A percentile compares a stretch with the other conserved stretches of the same genome.
These are phyloP conservation scores for Speoplatyrhinus poulsoni DNA, from an alignment of 2,113 vertebrate genomes.

Conservation along the genomic window DNA sequence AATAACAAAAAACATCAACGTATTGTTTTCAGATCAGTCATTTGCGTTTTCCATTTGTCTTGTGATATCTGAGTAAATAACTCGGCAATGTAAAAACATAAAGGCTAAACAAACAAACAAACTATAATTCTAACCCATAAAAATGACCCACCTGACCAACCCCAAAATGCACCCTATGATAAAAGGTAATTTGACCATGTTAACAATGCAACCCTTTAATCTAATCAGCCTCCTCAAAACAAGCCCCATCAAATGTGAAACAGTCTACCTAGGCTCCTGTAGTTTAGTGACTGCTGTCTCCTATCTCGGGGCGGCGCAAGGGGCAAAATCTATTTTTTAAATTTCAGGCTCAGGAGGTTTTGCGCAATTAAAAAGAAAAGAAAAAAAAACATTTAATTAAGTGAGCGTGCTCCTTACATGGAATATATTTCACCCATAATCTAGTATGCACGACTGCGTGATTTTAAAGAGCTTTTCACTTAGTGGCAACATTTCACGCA, in stretches of 20 bases:
- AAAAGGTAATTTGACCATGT: constrained; percentile 37
- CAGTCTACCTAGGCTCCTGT: constrained; percentile 25
- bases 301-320: constrained; percentile 72
- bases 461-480: constrained; percentile 52
- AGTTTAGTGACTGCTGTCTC: constrained; percentile 55
- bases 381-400: constrained; percentile 72
- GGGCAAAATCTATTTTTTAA: constrained; percentile 76
- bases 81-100: no score
- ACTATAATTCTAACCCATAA: neutral
- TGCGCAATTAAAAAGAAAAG: constrained; percentile 63
- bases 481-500: constrained; percentile 36
- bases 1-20: neutral
- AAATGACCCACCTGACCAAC: constrained; percentile 37
- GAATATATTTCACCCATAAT: constrained; percentile 75
- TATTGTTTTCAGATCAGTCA: neutral
- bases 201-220: constrained; percentile 25
- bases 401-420: constrained; percentile 66
- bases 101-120: neutral
- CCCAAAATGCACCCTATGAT: constrained; percentile 6
- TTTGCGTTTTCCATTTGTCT: neutral
- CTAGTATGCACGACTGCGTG: constrained; percentile 65
- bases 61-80: neutral
- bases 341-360: constrained; percentile 69
- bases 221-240: constrained; percentile 14
- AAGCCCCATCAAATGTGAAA: constrained; percentile 27